Evolutionary conservation across 2,888 invertebrate genomes (phyloP).

Genomic region (Tenthredo scrophulariae): DNA sequence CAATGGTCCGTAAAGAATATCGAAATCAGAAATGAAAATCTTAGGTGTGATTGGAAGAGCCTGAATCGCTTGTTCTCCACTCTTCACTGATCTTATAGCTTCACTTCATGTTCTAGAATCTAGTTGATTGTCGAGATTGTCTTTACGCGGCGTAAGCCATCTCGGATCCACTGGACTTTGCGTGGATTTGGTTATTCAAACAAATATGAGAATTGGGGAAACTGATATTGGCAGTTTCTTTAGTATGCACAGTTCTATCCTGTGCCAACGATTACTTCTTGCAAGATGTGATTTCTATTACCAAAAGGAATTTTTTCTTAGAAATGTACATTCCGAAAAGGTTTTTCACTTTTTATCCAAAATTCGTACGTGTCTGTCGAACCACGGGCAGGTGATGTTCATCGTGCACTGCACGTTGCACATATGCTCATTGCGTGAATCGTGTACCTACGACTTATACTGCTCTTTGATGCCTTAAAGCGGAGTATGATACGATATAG

Average conservation of each 20-base stretch:
- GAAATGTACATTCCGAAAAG: neutral
- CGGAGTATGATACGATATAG: neutral
- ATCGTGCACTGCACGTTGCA: conserved; percentile 29
- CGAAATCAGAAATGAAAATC: conserved; percentile 17
- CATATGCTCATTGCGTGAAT: conserved; percentile 10
- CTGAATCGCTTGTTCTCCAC: neutral
- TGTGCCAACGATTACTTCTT: neutral
- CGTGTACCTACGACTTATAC: conserved; percentile 53
- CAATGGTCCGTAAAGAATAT: conserved; percentile 17
- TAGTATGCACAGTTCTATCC: neutral
- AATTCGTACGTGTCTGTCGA: neutral
- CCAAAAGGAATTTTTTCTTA: too few relatives aligned
- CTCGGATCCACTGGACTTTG: neutral
- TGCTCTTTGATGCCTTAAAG: conserved; percentile 28
- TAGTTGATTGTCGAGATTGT: neutral
- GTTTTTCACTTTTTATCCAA: neutral
- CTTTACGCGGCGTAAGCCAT: neutral
- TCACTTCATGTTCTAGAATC: neutral
- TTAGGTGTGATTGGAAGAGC: conserved; percentile 13
- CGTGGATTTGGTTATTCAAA: neutral
- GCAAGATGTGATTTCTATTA: too few relatives aligned
- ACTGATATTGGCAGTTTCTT: neutral
- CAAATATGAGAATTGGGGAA: neutral
- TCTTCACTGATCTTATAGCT: neutral
- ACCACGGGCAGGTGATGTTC: neutral